Evolutionary conservation across 2,888 invertebrate genomes (phyloP), one percentile per base, ranked within the genome.

Genomic region (Drosophila picticornis): DNA sequence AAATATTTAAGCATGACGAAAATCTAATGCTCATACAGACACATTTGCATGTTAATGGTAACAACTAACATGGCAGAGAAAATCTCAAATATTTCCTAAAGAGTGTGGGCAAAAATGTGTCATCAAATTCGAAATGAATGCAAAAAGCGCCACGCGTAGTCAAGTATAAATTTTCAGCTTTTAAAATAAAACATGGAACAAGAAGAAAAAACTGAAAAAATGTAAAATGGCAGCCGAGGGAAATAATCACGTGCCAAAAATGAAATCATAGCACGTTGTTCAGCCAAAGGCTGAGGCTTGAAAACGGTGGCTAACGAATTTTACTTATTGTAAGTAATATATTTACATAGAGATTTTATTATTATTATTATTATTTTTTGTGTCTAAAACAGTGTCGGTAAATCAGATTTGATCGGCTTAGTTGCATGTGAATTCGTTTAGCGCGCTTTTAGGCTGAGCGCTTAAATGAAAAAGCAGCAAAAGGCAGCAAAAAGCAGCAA

Each of bases 371-470:
- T n/a, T n/a, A n/a, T 40, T 40, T 16, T 10, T 53, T 69, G 27
- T 11, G 11, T 29, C n/a, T 40, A 61, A 73, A 57, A 48, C 36
- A 60, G 57, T 19, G 68, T 55, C 59, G 48, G 53, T 32, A 87
- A 84, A 86, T 87, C 81, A 81, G 69, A 84, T 87, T 88, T 86
- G 75, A 81, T 65, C 71, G 73, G 86, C 86, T 88, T 88, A 79
- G 84, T 79, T 75, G 88, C 71, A 79, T 69, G 67, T 72, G 81
- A 84, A 81, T 84, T 83, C 84, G 75, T 75, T 87, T 86, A 74
- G 75, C 71, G 70, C 48, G 70, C 81, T 83, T 75, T 83, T 73
- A 81, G 80, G 73, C 79, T 38, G 43, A 58, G 43, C 68, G 50
- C 38, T 57, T 61, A 68, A 80, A 69, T 63, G 63, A 64, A 59